These are phyloP conservation scores for Bucco capensis DNA, from an alignment of 2,113 vertebrate genomes.

Conservation along the genomic window DNA sequence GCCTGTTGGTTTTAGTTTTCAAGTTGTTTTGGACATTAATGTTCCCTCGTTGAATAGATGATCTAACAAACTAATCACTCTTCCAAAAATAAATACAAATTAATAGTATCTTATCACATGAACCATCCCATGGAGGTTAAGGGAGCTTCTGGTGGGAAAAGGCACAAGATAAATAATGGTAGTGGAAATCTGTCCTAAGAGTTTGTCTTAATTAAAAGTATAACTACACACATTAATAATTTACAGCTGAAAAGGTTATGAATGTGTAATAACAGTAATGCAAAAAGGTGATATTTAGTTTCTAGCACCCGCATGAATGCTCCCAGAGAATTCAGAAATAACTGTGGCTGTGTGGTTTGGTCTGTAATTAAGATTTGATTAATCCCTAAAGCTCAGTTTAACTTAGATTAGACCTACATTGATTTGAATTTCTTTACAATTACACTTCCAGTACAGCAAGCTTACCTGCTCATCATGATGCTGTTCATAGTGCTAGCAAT, in stretches of 20 bases:
- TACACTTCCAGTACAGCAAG: constrained; percentile 21
- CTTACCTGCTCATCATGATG: not conserved
- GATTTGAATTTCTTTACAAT: constrained; percentile 64
- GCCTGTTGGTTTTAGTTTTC: not conserved
- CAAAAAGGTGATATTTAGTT: constrained; percentile 58
- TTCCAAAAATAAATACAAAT: constrained; percentile 24
- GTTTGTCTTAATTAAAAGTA: constrained; percentile 61
- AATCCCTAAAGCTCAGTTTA: constrained; percentile 70
- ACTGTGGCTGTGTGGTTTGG: constrained; percentile 57
- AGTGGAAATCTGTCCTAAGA: constrained; percentile 21
- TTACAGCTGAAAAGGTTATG: constrained; percentile 45
- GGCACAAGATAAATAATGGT: not conserved
- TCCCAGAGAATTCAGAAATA: constrained; percentile 50
- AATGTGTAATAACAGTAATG: constrained; percentile 48
- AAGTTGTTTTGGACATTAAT: not conserved
- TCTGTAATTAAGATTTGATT: constrained; percentile 72
- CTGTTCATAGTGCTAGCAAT: not conserved
- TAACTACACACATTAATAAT: constrained; percentile 46
- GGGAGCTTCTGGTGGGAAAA: not conserved
- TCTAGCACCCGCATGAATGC: constrained; percentile 30
- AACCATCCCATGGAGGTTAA: not conserved
- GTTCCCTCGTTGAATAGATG: not conserved
- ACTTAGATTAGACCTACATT: constrained; percentile 62
- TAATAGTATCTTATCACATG: not conserved
- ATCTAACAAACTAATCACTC: not conserved